These are phyloP conservation scores for Lucinisca nassula DNA, from an alignment of 2,888 invertebrate species.

Conservation along the genomic window DNA sequence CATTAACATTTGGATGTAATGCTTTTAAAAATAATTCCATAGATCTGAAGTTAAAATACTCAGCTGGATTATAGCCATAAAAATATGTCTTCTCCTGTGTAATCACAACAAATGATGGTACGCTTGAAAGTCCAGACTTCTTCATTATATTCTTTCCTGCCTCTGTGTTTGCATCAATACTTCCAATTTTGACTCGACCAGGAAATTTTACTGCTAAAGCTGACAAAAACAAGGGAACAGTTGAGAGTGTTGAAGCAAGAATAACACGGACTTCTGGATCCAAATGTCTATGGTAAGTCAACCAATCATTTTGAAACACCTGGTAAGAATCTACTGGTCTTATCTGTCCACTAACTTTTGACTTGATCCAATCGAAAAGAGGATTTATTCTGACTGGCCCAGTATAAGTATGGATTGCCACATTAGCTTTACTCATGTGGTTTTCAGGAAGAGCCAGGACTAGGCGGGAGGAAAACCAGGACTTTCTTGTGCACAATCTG, in stretches of 20 bases:
- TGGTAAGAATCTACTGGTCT: slow-evolving; percentile 83
- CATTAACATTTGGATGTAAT: slow-evolving; percentile 89
- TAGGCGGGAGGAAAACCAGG: slow-evolving; percentile 88
- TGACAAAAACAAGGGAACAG: slow-evolving; percentile 89
- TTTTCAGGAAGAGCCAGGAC: slow-evolving; percentile 89
- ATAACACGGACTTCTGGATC: slow-evolving; percentile 87
- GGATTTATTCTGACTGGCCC: slow-evolving; percentile 85
- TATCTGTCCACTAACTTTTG: slow-evolving; percentile 88
- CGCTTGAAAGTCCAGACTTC: slow-evolving; percentile 60
- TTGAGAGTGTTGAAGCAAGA: slow-evolving; percentile 88
- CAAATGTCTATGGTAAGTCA: slow-evolving; percentile 77
- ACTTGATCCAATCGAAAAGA: slow-evolving; percentile 88
- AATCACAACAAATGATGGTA: slow-evolving; percentile 88
- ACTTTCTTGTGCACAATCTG: slow-evolving; percentile 89
- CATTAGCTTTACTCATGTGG: slow-evolving; percentile 88
- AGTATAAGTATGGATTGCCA: slow-evolving; percentile 87
- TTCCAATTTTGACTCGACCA: slow-evolving; percentile 89
- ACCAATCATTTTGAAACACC: slow-evolving; percentile 86
- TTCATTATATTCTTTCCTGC: slow-evolving; percentile 72
- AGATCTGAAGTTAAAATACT: slow-evolving; percentile 88
- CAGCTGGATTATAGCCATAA: slow-evolving; percentile 88
- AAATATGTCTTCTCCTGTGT: slow-evolving; percentile 87
- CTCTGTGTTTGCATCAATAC: slow-evolving; percentile 73
- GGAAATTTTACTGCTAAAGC: slow-evolving; percentile 89
- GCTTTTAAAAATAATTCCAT: slow-evolving; percentile 88